Percentiles rank a stretch among this genome's conserved stretches.
These are phyloP conservation scores for Escarpia spicata DNA, from an alignment of 2,888 invertebrate genomes.

Conservation along the genomic window DNA sequence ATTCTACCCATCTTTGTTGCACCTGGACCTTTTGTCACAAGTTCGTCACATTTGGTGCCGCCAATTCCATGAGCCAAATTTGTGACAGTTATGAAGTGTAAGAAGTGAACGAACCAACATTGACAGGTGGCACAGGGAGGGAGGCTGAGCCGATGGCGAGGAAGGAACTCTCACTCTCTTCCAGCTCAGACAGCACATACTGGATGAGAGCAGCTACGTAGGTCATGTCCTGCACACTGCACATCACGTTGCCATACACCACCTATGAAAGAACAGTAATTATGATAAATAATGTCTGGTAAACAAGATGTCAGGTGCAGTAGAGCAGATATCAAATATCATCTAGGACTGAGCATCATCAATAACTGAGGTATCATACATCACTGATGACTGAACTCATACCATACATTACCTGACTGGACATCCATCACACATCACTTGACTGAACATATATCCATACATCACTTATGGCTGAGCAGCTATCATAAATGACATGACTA, in stretches of 20 bases:
- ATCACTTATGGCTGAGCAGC: neutral
- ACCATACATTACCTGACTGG: neutral
- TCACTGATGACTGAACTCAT: neutral
- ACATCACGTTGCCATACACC: slow-evolving; percentile 25
- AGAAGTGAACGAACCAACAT: slow-evolving; percentile 53
- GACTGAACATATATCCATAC: neutral
- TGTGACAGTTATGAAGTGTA: neutral
- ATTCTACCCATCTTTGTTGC: no score
- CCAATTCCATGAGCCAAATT: no score
- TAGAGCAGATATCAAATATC: no score
- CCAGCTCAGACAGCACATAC: slow-evolving; percentile 49
- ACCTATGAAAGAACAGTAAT: neutral
- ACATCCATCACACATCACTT: neutral
- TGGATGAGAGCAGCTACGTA: slow-evolving; percentile 51
- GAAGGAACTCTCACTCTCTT: slow-evolving; percentile 48
- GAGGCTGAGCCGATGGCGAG: slow-evolving; percentile 50
- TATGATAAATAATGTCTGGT: neutral
- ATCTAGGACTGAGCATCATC: neutral
- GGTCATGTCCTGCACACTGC: slow-evolving; percentile 47
- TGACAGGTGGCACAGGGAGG: slow-evolving; percentile 57
- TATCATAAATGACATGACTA: neutral
- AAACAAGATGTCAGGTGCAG: no score
- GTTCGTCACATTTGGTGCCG: no score
- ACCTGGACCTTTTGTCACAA: no score
- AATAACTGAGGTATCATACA: neutral